These are phyloP conservation scores for Protaetia brevitarsis DNA, from an alignment of 1,140 invertebrate species.

Conservation along the genomic window DNA sequence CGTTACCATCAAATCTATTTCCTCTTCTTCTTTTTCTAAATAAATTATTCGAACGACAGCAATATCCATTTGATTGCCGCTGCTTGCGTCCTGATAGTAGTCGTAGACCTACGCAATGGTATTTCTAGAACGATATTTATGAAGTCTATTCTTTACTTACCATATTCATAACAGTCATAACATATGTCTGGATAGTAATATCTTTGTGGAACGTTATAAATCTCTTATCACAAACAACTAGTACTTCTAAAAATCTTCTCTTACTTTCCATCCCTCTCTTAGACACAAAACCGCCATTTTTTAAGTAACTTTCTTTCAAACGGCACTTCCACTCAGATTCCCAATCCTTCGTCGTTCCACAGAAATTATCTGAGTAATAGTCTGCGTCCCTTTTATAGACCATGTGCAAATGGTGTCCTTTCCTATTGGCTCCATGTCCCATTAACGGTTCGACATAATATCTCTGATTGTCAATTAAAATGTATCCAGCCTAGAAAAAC, in stretches of 20 bases:
- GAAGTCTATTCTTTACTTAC: constrained; percentile 38
- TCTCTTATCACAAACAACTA: constrained; percentile 63
- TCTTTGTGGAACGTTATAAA: constrained; percentile 63
- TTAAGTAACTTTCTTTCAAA: constrained; percentile 41
- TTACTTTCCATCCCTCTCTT: constrained; percentile 45
- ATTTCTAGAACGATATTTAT: background rate
- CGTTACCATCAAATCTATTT: constrained; percentile 56
- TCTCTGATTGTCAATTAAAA: constrained; percentile 47
- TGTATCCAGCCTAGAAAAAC: constrained; percentile 52
- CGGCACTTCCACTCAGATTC: constrained; percentile 50
- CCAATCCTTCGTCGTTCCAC: constrained; percentile 48
- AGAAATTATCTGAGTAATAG: constrained; percentile 21
- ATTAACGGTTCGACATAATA: constrained; percentile 54
- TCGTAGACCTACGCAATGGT: constrained; percentile 54
- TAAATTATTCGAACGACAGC: constrained; percentile 61
- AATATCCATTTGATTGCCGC: constrained; percentile 67
- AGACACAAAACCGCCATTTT: constrained; percentile 31
- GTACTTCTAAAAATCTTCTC: constrained; percentile 60
- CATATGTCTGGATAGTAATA: constrained; percentile 63
- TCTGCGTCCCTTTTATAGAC: constrained; percentile 44
- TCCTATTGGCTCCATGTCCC: constrained; percentile 46
- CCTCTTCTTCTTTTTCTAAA: constrained; percentile 53
- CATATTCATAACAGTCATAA: constrained; percentile 73
- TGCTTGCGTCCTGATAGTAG: constrained; percentile 61
- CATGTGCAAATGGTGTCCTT: constrained; percentile 53